Evolutionary conservation across 2,113 vertebrate species (phyloP).

Genomic region (Carollia perspicillata): DNA sequence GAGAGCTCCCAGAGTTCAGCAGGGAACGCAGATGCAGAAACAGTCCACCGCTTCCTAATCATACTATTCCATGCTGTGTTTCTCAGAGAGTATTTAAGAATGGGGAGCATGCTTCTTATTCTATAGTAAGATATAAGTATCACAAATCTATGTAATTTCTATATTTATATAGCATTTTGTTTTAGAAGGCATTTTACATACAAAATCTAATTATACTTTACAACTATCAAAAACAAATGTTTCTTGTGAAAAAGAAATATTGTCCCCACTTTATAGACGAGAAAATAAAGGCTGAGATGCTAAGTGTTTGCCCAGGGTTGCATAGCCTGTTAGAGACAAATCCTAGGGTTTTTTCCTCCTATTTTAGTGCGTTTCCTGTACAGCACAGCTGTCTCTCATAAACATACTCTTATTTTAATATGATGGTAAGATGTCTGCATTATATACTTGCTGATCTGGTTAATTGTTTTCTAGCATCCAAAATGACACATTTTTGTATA

Average conservation of each 20-base stretch:
- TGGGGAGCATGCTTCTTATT: background rate
- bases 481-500: background rate
- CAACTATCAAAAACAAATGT: background rate
- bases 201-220: background rate
- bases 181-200: slow-evolving; percentile 2
- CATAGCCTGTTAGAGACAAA: background rate
- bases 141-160: background rate
- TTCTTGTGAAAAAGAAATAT: background rate
- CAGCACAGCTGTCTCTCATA: background rate
- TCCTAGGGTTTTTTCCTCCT: background rate
- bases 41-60: background rate
- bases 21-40: background rate
- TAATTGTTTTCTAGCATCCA: background rate
- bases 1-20: too few species aligned
- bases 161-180: background rate
- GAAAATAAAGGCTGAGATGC: background rate
- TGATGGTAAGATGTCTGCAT: background rate
- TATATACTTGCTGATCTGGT: background rate
- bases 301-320: background rate
- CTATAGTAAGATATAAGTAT: background rate
- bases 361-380: background rate
- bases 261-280: background rate
- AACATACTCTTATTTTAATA: background rate
- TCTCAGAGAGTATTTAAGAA: background rate
- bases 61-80: background rate